Percentiles rank a stretch among this genome's conserved stretches.
phyloP scores from a whole-genome alignment of 2,888 invertebrate genomes.

The Oxycera nigricornis region DNA sequence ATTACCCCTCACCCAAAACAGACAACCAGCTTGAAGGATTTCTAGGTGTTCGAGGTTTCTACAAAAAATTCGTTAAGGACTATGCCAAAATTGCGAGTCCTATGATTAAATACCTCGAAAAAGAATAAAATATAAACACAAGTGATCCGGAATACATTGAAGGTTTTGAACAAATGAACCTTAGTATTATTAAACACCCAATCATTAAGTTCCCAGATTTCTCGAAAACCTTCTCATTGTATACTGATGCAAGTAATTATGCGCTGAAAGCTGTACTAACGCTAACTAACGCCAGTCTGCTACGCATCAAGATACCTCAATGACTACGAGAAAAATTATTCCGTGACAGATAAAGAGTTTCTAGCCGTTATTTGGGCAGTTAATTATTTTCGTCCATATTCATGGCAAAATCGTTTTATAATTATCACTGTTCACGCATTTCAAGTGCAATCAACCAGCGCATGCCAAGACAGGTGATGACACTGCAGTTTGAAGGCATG shows the following conservation, averaged over 20 bases:
- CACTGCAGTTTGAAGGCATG: too few relatives aligned
- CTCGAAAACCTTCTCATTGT: conserved; percentile 42
- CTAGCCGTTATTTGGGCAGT: conserved; percentile 19
- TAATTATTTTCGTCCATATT: conserved; percentile 4
- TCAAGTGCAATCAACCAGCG: too few relatives aligned
- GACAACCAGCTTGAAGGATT: conserved; percentile 8
- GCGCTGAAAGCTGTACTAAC: conserved; percentile 29
- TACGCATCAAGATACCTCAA: conserved; percentile 4
- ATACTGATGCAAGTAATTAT: conserved; percentile 45
- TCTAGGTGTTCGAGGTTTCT: background rate
- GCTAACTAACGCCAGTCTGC: conserved; percentile 27
- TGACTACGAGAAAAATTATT: conserved; percentile 17
- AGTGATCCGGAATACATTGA: conserved; percentile 2
- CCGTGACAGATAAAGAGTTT: conserved; percentile 15
- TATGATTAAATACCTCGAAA: conserved; percentile 20
- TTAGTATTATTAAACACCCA: conserved; percentile 33
- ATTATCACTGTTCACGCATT: conserved; percentile 9
- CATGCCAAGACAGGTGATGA: too few relatives aligned
- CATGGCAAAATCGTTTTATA: conserved; percentile 11
- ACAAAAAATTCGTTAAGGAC: conserved; percentile 5
- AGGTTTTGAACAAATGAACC: background rate
- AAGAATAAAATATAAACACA: background rate
- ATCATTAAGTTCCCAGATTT: conserved; percentile 46
- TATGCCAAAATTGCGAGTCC: conserved; percentile 13
- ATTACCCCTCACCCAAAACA: background rate